These are phyloP conservation scores for Rhynchotus rufescens DNA, from an alignment of 2,797 vertebrate species.

Conservation along the genomic window DNA sequence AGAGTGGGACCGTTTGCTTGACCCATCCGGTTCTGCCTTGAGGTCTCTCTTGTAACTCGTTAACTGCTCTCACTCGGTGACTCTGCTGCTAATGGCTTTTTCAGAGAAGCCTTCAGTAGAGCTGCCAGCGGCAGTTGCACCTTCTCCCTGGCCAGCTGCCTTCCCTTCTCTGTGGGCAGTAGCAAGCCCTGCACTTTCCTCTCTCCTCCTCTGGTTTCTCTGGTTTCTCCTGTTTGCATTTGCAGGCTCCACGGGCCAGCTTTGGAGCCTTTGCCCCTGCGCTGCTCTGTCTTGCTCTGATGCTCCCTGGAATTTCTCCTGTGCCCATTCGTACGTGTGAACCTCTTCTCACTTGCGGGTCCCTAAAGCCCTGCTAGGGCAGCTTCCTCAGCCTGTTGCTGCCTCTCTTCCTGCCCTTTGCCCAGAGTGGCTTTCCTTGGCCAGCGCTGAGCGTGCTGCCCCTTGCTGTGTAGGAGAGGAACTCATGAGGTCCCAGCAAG, in stretches of 20 bases:
- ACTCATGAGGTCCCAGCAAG: not conserved
- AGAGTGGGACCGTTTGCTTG: not conserved
- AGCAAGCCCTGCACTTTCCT: not conserved
- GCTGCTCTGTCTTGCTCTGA: not conserved
- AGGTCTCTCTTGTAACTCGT: not conserved
- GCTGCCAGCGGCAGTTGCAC: not conserved
- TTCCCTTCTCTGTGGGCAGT: not conserved
- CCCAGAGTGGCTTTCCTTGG: not conserved
- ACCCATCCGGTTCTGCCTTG: not conserved
- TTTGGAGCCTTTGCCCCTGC: not conserved
- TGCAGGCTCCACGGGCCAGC: not conserved
- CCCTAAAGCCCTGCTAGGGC: not conserved
- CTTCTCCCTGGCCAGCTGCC: not conserved
- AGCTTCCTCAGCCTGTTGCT: fast-evolving
- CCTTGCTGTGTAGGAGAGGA: not conserved
- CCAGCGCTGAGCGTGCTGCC: not conserved
- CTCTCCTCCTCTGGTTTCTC: not conserved
- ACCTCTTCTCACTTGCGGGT: not conserved
- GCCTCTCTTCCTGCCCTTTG: not conserved
- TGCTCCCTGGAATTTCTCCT: not conserved
- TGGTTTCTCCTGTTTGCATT: not conserved
- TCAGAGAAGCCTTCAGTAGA: not conserved
- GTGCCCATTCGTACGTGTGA: fast-evolving
- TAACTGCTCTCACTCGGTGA: not conserved
- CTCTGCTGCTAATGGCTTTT: not conserved